These are phyloP conservation scores for Diabrotica virgifera DNA, from an alignment of 1,140 invertebrate species.

Conservation along the genomic window DNA sequence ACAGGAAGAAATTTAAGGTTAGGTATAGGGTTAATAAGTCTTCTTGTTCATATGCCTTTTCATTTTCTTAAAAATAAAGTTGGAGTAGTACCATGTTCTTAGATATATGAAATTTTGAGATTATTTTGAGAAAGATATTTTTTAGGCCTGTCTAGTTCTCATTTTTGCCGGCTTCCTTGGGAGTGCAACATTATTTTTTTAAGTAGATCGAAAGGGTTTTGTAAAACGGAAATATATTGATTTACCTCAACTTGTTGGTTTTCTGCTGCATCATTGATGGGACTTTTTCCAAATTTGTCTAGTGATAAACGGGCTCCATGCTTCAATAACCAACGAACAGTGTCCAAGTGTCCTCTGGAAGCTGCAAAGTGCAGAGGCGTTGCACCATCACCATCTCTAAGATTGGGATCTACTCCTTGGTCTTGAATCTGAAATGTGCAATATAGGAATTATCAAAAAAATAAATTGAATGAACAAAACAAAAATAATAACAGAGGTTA, in stretches of 20 bases:
- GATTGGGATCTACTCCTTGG: constrained; percentile 76
- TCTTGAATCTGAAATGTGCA: constrained; percentile 66
- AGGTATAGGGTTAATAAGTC: too few species aligned
- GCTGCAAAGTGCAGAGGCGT: constrained; percentile 80
- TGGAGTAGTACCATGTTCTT: too few species aligned
- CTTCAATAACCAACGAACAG: constrained; percentile 78
- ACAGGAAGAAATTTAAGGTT: too few species aligned
- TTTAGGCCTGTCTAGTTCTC: too few species aligned
- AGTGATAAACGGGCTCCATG: constrained; percentile 73
- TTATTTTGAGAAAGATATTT: too few species aligned
- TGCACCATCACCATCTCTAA: constrained; percentile 79
- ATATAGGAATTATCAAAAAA: too few species aligned
- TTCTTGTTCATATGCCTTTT: too few species aligned
- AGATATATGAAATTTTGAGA: too few species aligned
- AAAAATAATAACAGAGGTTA: background rate
- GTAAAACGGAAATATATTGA: background rate
- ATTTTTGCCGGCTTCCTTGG: too few species aligned
- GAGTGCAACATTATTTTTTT: background rate
- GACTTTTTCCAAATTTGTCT: constrained; percentile 83
- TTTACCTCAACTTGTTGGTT: constrained; percentile 83
- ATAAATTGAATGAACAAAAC: background rate
- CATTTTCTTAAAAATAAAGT: too few species aligned
- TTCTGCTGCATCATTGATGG: constrained; percentile 85
- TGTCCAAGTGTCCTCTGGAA: constrained; percentile 74
- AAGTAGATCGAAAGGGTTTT: too few species aligned